phyloP scores from a whole-genome alignment of 2,888 invertebrate species.

The Elysia crispata region DNA sequence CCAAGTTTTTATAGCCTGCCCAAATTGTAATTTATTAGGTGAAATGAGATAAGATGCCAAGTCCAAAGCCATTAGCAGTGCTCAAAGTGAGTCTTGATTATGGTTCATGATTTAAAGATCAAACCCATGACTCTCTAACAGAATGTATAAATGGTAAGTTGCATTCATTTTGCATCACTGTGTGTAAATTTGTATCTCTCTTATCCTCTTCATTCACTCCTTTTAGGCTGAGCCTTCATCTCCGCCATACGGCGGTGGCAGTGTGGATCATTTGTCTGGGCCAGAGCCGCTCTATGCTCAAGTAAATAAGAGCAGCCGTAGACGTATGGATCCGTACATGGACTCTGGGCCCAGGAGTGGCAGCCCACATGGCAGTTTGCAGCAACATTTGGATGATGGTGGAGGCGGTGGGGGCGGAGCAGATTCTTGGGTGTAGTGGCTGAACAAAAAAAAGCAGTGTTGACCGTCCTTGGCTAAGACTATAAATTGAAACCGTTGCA shows the following conservation, averaged over 20 bases:
- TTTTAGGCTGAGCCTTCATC: slow-evolving; percentile 36
- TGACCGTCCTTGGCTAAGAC: no score
- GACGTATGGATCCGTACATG: slow-evolving; percentile 56
- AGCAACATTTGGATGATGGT: slow-evolving; percentile 54
- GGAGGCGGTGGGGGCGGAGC: slow-evolving; percentile 65
- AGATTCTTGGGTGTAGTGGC: slow-evolving; percentile 71
- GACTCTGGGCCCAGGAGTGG: slow-evolving; percentile 53
- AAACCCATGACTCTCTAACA: no score
- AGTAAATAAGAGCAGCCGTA: slow-evolving; percentile 69
- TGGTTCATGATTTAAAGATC: no score
- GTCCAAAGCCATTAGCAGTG: no score
- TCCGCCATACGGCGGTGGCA: background rate
- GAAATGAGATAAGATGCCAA: no score
- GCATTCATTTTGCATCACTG: no score
- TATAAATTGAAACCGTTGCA: no score
- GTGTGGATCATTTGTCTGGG: slow-evolving; percentile 6
- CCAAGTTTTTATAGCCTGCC: no score
- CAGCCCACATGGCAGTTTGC: slow-evolving; percentile 51
- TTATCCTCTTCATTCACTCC: background rate
- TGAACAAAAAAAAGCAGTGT: no score
- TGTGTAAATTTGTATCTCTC: background rate
- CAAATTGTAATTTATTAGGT: no score
- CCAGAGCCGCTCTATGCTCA: slow-evolving; percentile 73
- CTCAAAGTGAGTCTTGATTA: no score
- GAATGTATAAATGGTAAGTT: no score